phyloP scores from a whole-genome alignment of 2,888 invertebrate genomes.

The Polylopha cassiicola region DNA sequence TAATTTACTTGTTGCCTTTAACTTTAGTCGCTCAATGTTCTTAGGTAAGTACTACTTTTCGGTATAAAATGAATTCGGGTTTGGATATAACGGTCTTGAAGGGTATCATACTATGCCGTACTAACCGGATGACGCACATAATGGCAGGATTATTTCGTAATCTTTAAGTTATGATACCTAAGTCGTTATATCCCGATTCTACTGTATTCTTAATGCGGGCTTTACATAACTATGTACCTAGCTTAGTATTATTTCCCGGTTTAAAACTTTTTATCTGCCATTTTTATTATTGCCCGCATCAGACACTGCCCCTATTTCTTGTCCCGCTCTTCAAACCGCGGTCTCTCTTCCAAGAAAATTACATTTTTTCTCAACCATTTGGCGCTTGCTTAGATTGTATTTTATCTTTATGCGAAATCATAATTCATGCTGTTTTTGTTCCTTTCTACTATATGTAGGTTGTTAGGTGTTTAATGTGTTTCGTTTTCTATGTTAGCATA shows the following conservation, averaged over 20 bases:
- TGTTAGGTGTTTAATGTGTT: constrained; percentile 64
- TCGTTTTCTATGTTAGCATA: constrained; percentile 50
- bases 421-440: constrained; percentile 71
- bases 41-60: too few relatives aligned
- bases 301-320: constrained; percentile 43
- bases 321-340: constrained; percentile 44
- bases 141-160: too few relatives aligned
- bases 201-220: too few relatives aligned
- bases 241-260: not conserved
- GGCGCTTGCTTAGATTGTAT: constrained; percentile 70
- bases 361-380: constrained; percentile 69
- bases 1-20: too few relatives aligned
- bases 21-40: too few relatives aligned
- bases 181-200: too few relatives aligned
- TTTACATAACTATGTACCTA: too few relatives aligned
- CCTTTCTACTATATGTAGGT: constrained; percentile 46
- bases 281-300: constrained; percentile 25
- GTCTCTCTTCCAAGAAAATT: constrained; percentile 59
- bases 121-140: too few relatives aligned
- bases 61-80: too few relatives aligned
- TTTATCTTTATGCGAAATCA: constrained; percentile 75
- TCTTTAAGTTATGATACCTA: too few relatives aligned
- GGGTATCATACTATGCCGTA: too few relatives aligned
- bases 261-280: constrained; percentile 1
- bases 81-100: too few relatives aligned